Evolutionary conservation across 2,797 vertebrate genomes (phyloP).

Genomic region (Aeoliscus strigatus): DNA sequence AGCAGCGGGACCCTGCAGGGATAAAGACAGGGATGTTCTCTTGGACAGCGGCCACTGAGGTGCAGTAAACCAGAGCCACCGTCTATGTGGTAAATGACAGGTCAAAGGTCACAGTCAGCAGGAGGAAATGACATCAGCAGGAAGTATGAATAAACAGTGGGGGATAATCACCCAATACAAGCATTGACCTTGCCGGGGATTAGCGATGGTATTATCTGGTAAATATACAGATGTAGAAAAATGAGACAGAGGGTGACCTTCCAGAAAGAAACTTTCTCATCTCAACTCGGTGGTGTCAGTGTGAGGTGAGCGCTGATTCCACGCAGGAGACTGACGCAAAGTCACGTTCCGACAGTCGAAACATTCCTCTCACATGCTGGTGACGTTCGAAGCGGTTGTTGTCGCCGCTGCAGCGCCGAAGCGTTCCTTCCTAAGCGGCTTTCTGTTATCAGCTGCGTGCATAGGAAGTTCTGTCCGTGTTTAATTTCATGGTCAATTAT

Average conservation of each 20-base stretch:
- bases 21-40: constrained; percentile 59
- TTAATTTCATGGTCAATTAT: neutral
- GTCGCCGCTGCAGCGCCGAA: neutral
- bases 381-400: constrained; percentile 1
- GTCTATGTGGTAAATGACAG: constrained; percentile 70
- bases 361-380: constrained; percentile 6
- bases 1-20: constrained; percentile 53
- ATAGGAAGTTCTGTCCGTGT: neutral
- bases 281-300: constrained; percentile 26
- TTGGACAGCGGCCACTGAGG: constrained; percentile 41
- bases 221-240: constrained; percentile 66
- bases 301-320: neutral
- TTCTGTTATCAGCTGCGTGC: neutral
- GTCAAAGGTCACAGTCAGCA: constrained; percentile 61
- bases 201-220: constrained; percentile 62
- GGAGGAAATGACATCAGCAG: constrained; percentile 74
- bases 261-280: constrained; percentile 46
- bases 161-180: constrained; percentile 69
- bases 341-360: no score
- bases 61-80: constrained; percentile 42
- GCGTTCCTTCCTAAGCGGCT: neutral
- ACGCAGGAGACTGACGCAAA: no score
- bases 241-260: constrained; percentile 57
- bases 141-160: constrained; percentile 76
- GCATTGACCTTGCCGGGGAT: constrained; percentile 70